These are phyloP conservation scores for Phortica okadai DNA, from an alignment of 2,888 invertebrate genomes.

Conservation along the genomic window DNA sequence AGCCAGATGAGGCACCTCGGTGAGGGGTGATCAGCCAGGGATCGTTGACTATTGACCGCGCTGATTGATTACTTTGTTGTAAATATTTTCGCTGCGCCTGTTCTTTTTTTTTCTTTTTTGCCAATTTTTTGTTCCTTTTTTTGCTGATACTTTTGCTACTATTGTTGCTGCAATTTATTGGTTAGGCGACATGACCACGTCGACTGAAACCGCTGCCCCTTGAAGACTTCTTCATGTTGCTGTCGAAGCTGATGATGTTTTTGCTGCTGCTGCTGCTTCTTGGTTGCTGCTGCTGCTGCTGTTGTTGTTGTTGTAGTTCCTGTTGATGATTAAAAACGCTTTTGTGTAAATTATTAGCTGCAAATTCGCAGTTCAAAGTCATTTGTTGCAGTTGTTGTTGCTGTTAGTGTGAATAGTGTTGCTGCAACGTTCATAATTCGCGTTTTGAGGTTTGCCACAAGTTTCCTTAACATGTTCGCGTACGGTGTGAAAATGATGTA, in stretches of 20 bases:
- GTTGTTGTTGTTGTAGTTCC: constrained; percentile 48
- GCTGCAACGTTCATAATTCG: constrained; percentile 61
- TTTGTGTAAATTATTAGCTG: constrained; percentile 71
- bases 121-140: not conserved
- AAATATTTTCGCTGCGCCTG: constrained; percentile 50
- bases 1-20: not conserved
- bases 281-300: constrained; percentile 42
- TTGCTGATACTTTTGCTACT: constrained; percentile 35
- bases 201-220: constrained; percentile 36
- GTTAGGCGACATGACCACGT: constrained; percentile 36
- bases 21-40: constrained; percentile 23
- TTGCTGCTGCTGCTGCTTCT: constrained; percentile 9
- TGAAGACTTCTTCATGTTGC: constrained; percentile 46
- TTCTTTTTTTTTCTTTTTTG: constrained; percentile 31
- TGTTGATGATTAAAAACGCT: constrained; percentile 68
- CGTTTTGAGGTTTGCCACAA: constrained; percentile 69
- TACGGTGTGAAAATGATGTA: constrained; percentile 69
- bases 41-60: constrained; percentile 63
- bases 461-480: constrained; percentile 59
- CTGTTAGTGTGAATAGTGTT: constrained; percentile 42
- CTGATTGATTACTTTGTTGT: constrained; percentile 69
- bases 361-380: constrained; percentile 65
- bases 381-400: constrained; percentile 49
- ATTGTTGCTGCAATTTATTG: constrained; percentile 54
- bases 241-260: not conserved